Base-by-base conservation (phyloP, 1,140 invertebrate genomes). In the Drosophila erecta region DNA sequence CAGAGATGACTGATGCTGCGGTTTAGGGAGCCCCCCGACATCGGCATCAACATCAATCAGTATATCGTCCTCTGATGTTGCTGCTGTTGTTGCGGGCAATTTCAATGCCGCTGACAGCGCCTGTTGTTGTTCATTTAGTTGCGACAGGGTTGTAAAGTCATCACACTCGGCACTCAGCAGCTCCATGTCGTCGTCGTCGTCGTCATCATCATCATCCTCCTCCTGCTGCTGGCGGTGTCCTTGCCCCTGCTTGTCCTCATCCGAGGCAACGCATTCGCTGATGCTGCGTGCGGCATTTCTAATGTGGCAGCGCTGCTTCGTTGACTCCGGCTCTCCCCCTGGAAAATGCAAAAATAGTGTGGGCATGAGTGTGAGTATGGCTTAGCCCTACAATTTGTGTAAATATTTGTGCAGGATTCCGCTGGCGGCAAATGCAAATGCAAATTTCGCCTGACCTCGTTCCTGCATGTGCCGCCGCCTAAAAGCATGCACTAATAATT, bases 81-180 rank as follows among this genome's bases (percentile, higher is more conserved):
- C 20, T 46, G 15, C 11, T 24, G 61, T 44, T 64, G 72, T 71
- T 76, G 79, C 74, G 40, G 69, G 59, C 61, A 78, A 62, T 62
- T 72, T 67, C 57, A 83, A 69, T 69, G 54, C 49, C 50, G 62
- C 56, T 78, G 84, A 56, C 71, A 62, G 64, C 53, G 67, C 53
- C 59, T 90, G 76, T 78, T 89, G 83, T 75, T 89, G 81, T 79
- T 92, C 90, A 92, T 91, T 92, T 86, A 91, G 81, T 91, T 91
- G 90, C 62, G 84, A 91, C 71, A 92, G 73, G 61, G 81, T 90
- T 83, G 90, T 90, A 77, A 92, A 91, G 77, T 81, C 87, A 81
- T 90, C 86, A 66, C 77, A 91, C 67, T 91, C 86, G 64, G 84
- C 90, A 66, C 74, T 91, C 56, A 80, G 62, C 81, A 81, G 66